Evolutionary conservation across 1,140 invertebrate genomes (phyloP).

Genomic region (Drosophila kikkawai): DNA sequence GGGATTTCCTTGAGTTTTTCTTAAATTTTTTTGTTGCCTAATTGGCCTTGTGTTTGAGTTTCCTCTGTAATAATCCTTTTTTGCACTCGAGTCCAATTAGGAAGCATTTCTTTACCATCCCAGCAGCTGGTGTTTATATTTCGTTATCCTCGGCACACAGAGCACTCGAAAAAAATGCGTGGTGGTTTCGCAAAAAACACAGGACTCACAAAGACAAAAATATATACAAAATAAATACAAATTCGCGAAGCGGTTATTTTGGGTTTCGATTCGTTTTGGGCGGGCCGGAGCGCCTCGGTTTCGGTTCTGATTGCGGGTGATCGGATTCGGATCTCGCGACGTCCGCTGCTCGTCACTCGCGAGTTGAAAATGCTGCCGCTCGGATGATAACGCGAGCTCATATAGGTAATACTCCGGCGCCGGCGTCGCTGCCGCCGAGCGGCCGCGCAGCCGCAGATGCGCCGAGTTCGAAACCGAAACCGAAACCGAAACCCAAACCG

Average conservation of each 20-base stretch:
- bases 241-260: slow-evolving; percentile 10
- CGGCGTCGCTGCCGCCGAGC: slow-evolving; percentile 23
- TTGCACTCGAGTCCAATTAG: slow-evolving; percentile 56
- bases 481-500: slow-evolving; percentile 19
- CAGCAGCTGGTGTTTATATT: slow-evolving; percentile 19
- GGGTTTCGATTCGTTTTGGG: neutral
- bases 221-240: slow-evolving; percentile 6
- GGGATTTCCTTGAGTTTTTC: neutral
- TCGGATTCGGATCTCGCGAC: slow-evolving; percentile 19
- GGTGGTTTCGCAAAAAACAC: neutral
- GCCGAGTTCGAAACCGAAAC: slow-evolving; percentile 55
- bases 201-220: slow-evolving; percentile 14
- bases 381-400: slow-evolving; percentile 80
- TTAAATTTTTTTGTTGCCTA: neutral
- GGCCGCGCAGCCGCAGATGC: slow-evolving; percentile 38
- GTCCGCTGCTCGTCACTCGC: slow-evolving; percentile 79
- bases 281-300: neutral
- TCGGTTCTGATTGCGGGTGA: slow-evolving; percentile 6
- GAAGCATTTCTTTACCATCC: slow-evolving; percentile 50
- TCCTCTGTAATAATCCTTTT: slow-evolving; percentile 35
- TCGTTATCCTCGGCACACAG: slow-evolving; percentile 44
- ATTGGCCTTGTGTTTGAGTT: slow-evolving; percentile 21
- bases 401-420: slow-evolving; percentile 72
- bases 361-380: slow-evolving; percentile 79
- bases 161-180: slow-evolving; percentile 34